Conservation (phyloP, 37 sponge, comb jelly and placozoan species). For the Theonella swinhoei region DNA sequence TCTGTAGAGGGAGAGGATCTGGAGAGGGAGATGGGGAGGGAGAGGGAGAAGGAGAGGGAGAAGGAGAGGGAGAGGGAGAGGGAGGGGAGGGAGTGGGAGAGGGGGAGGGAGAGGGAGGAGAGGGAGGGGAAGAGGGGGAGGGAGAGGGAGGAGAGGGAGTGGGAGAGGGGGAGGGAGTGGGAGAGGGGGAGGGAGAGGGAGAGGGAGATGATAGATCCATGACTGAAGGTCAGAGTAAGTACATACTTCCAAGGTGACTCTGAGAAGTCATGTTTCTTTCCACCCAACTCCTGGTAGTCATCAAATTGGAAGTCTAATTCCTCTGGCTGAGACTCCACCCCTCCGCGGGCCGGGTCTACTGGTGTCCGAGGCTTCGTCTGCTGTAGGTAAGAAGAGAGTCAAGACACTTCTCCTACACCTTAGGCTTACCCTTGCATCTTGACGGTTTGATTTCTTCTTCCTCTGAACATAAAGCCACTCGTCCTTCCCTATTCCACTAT, state of each 20-base stretch:
- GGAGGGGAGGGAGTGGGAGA: background rate
- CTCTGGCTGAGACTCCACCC: conserved; percentile 20
- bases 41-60: conserved; percentile 1
- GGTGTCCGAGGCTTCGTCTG: background rate
- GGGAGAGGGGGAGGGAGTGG: background rate
- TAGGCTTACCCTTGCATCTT: conserved; percentile 28
- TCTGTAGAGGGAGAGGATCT: conserved; percentile 57
- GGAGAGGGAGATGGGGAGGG: background rate
- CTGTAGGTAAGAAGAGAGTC: background rate
- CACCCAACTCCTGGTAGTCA: conserved; percentile 48
- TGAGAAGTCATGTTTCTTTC: conserved; percentile 58
- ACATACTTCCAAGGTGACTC: conserved; percentile 39
- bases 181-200: background rate
- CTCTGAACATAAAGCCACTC: conserved; percentile 61
- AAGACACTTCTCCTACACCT: background rate
- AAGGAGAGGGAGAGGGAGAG: background rate
- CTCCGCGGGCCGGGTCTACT: background rate
- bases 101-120: background rate
- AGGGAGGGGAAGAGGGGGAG: background rate
- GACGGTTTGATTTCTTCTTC: conserved; percentile 33
- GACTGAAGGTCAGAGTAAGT: too few species aligned
- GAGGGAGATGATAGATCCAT: background rate
- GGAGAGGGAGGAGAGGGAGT: background rate
- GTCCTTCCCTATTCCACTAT: conserved; percentile 1
- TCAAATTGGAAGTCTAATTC: conserved; percentile 79